Evolutionary conservation across 2,797 vertebrate species (phyloP).

Genomic region (Molossus molossus): DNA sequence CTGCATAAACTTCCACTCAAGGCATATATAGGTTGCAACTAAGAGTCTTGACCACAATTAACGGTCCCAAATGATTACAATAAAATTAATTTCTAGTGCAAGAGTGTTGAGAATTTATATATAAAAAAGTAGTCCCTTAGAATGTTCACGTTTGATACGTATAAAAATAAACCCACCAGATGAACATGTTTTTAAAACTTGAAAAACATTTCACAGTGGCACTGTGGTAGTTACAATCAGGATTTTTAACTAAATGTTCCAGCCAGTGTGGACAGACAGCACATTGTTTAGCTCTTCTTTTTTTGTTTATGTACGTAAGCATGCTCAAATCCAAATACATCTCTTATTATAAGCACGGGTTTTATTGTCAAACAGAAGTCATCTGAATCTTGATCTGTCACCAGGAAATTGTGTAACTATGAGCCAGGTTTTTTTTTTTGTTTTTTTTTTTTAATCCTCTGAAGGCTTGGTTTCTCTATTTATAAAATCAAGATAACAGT

Average conservation of each 20-base stretch:
- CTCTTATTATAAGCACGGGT: neutral
- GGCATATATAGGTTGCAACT: neutral
- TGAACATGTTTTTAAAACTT: neutral
- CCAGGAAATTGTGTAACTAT: neutral
- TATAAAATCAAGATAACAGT: neutral
- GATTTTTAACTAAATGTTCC: neutral
- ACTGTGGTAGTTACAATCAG: neutral
- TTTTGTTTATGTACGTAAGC: neutral
- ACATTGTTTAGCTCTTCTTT: accelerated
- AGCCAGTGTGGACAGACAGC: neutral
- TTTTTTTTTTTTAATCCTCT: neutral
- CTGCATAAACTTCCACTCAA: neutral
- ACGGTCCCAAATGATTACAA: neutral
- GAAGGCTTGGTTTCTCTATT: neutral
- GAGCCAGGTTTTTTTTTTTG: neutral
- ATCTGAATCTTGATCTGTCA: neutral
- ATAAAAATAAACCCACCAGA: neutral
- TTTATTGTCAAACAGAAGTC: neutral
- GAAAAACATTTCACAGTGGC: neutral
- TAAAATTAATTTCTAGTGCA: neutral
- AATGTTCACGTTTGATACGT: neutral
- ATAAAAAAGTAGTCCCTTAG: neutral
- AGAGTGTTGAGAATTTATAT: neutral
- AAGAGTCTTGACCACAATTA: neutral
- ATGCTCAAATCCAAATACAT: neutral